Conservation (phyloP, 37 sponge, comb jelly and placozoan species). For the Halisarca cf. caerulea region DNA sequence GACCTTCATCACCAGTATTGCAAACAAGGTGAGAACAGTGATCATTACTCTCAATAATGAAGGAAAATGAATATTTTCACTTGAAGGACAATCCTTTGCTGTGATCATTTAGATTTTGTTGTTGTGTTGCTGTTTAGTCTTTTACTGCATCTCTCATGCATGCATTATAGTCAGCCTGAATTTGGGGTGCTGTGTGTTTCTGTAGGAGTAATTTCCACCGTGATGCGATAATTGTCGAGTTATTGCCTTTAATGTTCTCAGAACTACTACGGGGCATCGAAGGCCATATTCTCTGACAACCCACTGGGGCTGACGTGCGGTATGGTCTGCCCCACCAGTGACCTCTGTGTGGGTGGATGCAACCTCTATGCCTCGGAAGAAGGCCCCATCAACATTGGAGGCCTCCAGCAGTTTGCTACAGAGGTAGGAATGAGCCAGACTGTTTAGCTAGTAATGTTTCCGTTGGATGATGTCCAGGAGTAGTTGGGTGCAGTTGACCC, state of each 20-base stretch:
- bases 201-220: too few relatives aligned
- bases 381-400: slow-evolving; percentile 96
- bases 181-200: too few relatives aligned
- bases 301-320: slow-evolving; percentile 97
- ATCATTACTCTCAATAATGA: background rate
- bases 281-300: slow-evolving; percentile 95
- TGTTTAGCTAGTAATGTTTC: too few relatives aligned
- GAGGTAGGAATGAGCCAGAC: too few relatives aligned
- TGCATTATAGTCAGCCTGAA: too few relatives aligned
- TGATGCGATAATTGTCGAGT: too few relatives aligned
- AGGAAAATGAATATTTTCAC: background rate
- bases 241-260: too few relatives aligned
- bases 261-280: slow-evolving; percentile 95
- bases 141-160: too few relatives aligned
- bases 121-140: background rate
- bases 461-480: too few relatives aligned
- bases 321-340: slow-evolving; percentile 97
- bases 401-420: slow-evolving; percentile 97
- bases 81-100: background rate
- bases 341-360: slow-evolving; percentile 96
- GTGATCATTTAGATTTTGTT: background rate
- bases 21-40: slow-evolving; percentile 74
- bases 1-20: slow-evolving; percentile 86
- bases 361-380: slow-evolving; percentile 95
- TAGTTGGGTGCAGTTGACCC: too few relatives aligned